phyloP scores from a whole-genome alignment of 2,888 invertebrate genomes.

The Ophion obscuratus region DNA sequence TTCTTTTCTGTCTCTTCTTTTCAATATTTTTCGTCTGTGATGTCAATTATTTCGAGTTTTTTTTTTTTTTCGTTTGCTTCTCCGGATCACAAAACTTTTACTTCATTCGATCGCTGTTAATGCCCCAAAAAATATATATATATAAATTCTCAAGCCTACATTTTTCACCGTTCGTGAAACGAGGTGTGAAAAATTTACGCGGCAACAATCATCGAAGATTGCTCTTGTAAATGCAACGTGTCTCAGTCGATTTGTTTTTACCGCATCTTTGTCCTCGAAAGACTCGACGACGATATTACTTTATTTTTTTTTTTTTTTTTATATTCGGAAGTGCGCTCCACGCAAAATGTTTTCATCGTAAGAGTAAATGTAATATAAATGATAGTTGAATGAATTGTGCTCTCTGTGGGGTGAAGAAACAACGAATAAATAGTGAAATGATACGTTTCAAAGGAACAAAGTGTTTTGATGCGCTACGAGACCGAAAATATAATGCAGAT shows the following conservation, averaged over 20 bases:
- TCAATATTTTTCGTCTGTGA: slow-evolving; percentile 7
- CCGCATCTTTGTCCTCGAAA: slow-evolving; percentile 16
- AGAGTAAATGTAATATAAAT: slow-evolving; percentile 6
- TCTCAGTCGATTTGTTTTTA: slow-evolving; percentile 57
- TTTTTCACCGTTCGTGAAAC: slow-evolving; percentile 24
- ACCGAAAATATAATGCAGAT: slow-evolving; percentile 52
- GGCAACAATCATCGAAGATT: slow-evolving; percentile 56
- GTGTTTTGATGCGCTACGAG: slow-evolving; percentile 28
- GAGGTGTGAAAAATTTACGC: slow-evolving; percentile 21
- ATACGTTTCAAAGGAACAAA: slow-evolving; percentile 8
- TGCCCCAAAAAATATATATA: slow-evolving; percentile 52
- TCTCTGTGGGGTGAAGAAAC: slow-evolving; percentile 42
- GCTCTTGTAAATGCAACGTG: slow-evolving; percentile 62
- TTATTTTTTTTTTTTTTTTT: slow-evolving; percentile 55
- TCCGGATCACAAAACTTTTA: slow-evolving; percentile 47
- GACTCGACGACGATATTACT: slow-evolving; percentile 44
- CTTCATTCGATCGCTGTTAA: slow-evolving; percentile 52
- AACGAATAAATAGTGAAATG: slow-evolving; percentile 19
- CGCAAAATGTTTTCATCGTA: slow-evolving; percentile 14
- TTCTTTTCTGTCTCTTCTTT: neutral
- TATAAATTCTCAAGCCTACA: slow-evolving; percentile 44
- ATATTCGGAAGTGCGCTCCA: slow-evolving; percentile 43
- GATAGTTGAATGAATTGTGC: slow-evolving; percentile 24
- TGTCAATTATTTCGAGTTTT: slow-evolving; percentile 15
- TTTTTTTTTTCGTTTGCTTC: slow-evolving; percentile 26